Percentiles rank a stretch among this genome's conserved stretches.
Conservation (phyloP, 1,140 invertebrate genomes). For the Telenomus remus region DNA sequence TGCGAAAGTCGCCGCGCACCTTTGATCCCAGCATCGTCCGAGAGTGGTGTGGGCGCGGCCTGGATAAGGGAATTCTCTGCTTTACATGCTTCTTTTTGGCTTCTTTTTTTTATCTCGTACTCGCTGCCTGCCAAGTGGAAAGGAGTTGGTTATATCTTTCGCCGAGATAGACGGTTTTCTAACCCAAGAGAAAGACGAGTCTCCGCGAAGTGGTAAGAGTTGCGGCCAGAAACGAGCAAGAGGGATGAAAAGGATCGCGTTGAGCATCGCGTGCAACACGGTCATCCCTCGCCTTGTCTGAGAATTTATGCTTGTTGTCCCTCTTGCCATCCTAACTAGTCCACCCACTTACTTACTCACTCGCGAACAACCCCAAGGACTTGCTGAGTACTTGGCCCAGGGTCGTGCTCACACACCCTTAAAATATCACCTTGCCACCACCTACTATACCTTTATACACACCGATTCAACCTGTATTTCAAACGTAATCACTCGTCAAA, state of each 20-base stretch:
- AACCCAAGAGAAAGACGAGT: slow-evolving; percentile 33
- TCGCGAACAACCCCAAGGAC: slow-evolving; percentile 57
- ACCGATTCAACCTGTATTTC: slow-evolving; percentile 10
- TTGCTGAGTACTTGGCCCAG: slow-evolving; percentile 37
- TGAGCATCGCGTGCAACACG: slow-evolving; percentile 63
- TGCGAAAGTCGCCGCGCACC: slow-evolving; percentile 51
- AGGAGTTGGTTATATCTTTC: slow-evolving; percentile 40
- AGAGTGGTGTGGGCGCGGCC: slow-evolving; percentile 45
- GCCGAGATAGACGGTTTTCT: slow-evolving; percentile 36
- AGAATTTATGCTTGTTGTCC: slow-evolving; percentile 74
- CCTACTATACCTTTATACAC: slow-evolving; percentile 16
- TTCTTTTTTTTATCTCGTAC: slow-evolving; percentile 34
- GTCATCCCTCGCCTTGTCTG: slow-evolving; percentile 72
- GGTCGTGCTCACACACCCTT: slow-evolving; percentile 61
- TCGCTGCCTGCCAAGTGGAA: slow-evolving; percentile 47
- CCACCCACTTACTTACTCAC: slow-evolving; percentile 73
- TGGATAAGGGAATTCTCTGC: slow-evolving; percentile 53
- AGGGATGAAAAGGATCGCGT: slow-evolving; percentile 52
- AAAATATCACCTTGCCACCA: slow-evolving; percentile 69
- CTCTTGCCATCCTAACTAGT: slow-evolving; percentile 72
- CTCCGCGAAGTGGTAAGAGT: slow-evolving; percentile 36
- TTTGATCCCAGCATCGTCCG: slow-evolving; percentile 55
- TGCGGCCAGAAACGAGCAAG: slow-evolving; percentile 24
- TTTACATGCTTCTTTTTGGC: slow-evolving; percentile 47
- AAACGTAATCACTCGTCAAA: slow-evolving; percentile 16